These are phyloP conservation scores for Apodemus sylvaticus DNA, from an alignment of 2,113 vertebrate genomes.

Conservation along the genomic window DNA sequence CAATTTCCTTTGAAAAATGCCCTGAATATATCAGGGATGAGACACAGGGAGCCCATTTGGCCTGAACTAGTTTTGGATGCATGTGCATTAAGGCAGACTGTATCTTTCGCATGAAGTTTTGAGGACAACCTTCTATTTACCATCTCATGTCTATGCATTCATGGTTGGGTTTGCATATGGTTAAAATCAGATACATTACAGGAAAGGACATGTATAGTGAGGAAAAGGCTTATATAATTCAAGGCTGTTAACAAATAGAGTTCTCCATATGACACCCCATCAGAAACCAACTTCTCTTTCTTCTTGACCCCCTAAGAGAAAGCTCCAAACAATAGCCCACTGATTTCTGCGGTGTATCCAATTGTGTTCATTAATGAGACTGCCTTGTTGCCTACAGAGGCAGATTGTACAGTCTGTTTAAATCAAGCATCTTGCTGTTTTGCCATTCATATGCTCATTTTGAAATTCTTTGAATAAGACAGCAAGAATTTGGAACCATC, in stretches of 20 bases:
- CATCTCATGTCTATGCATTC: not conserved
- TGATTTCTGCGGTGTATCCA: not conserved
- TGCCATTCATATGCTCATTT: not conserved
- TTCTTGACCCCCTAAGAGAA: not conserved
- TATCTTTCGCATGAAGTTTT: not conserved
- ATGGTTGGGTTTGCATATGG: not conserved
- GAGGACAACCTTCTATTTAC: not conserved
- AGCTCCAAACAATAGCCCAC: not conserved
- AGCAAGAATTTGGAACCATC: not conserved
- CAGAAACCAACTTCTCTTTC: not conserved
- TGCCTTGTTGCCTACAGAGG: not conserved
- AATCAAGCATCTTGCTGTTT: not conserved
- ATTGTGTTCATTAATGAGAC: not conserved
- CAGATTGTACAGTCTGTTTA: not conserved
- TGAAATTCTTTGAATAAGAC: not conserved
- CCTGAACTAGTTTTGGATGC: not conserved
- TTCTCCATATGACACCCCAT: too few relatives aligned
- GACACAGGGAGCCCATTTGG: not conserved
- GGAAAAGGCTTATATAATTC: not conserved
- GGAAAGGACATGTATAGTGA: not conserved
- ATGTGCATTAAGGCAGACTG: not conserved
- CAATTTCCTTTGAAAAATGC: not conserved
- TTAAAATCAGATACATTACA: not conserved
- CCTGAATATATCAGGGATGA: not conserved
- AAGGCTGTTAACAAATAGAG: not conserved